A percentile compares a stretch with the other conserved stretches of the same genome.
These are phyloP conservation scores for Zaprionus vittiger DNA, from an alignment of 1,140 invertebrate species.

Conservation along the genomic window DNA sequence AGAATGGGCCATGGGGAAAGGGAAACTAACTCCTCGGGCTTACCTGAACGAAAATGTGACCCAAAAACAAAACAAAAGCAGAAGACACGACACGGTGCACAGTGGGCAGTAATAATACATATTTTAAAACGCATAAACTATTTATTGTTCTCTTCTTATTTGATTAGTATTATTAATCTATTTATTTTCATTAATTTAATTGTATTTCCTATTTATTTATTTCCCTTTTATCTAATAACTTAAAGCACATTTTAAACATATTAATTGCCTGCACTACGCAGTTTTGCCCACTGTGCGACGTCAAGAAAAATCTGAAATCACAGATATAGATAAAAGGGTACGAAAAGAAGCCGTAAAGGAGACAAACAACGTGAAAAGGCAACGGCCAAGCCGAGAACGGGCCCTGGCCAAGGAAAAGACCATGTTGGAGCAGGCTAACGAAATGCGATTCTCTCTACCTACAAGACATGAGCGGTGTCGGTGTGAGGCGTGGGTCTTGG, in stretches of 20 bases:
- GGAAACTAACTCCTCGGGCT: conserved; percentile 44
- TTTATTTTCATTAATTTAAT: background rate
- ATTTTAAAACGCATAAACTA: background rate
- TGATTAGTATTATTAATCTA: too few relatives aligned
- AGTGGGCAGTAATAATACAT: conserved; percentile 6
- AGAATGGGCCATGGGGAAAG: conserved; percentile 8
- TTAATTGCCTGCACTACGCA: background rate
- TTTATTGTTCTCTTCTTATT: too few relatives aligned
- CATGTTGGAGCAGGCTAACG: conserved; percentile 29
- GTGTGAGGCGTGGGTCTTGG: conserved; percentile 32
- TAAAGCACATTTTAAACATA: background rate
- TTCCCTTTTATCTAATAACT: background rate
- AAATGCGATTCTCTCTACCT: conserved; percentile 58
- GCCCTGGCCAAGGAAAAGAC: conserved; percentile 36
- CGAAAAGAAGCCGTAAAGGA: conserved; percentile 81
- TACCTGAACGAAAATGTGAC: conserved; percentile 76
- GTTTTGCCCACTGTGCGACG: conserved; percentile 15
- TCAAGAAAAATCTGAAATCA: conserved; percentile 73
- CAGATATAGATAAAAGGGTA: conserved; percentile 77
- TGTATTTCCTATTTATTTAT: background rate
- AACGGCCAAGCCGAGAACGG: conserved; percentile 46
- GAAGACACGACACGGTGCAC: conserved; percentile 8
- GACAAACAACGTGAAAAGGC: conserved; percentile 74
- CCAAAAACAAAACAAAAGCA: conserved; percentile 44
- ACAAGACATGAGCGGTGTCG: conserved; percentile 39